Base-by-base conservation (phyloP, 1,140 invertebrate genomes). In the Aethina tumida region DNA sequence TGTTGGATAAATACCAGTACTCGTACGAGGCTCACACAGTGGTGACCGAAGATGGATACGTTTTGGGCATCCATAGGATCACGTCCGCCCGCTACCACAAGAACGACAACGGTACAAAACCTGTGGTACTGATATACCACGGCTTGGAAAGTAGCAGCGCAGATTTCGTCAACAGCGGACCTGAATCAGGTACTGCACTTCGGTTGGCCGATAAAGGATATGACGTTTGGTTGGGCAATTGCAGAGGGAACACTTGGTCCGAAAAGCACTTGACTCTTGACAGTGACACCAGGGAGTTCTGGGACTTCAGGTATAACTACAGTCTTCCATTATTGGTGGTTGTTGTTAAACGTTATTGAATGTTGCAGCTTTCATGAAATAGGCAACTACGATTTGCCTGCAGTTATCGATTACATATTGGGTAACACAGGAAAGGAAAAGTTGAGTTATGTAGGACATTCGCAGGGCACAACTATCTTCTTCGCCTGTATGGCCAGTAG, bases 161-260 rank as follows among this genome's bases (percentile, higher is more conserved):
- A 14, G 46, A 47, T 41, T 58, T 47, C 47, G 30, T 58, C 4
- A 44, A 46, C 24, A 39, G 34, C 22, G 56, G 52, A 0, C 44
- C 52, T 0, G 37, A 43, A 20, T 39, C 26, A 10, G 41, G 29
- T 7, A 28, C 56, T 13, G 53, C 39, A 0, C 51, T 45, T 27
- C 26, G 45, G 10, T 26, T 60, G n/a, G 65, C 68, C 22, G 68
- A 76, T 49, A 67, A 61, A 12, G 70, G 73, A 1, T 79, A 71
- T 41, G 79, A 82, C 58, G 78, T 82, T 1, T 81, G 77, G 77
- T 15, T 81, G 5, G 73, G 72, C 6, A 85, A 85, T 63, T 70
- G 65, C 12, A 57, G 81, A 16, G 81, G 81, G 22, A 83, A 72
- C 39, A 66, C 58, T 7, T 76, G 79, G 48, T 73, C 74, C 1